Percentiles rank a stretch among this genome's conserved stretches.
Conservation (phyloP, 1,140 invertebrate species). For the Drosophila simulans region DNA sequence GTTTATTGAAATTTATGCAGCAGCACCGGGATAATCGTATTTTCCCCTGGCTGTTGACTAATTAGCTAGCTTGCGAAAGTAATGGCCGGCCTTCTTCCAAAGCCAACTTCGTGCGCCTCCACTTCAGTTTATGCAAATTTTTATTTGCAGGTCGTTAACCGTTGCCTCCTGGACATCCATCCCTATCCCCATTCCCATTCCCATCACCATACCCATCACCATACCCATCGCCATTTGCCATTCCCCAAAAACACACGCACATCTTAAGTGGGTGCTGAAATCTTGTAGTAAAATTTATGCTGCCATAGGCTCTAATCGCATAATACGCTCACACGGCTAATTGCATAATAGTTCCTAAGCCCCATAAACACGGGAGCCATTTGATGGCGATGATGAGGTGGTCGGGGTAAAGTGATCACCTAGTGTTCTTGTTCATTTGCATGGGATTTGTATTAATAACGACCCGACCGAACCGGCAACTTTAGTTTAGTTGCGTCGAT, state of each 20-base stretch:
- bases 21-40: constrained; percentile 44
- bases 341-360: constrained; percentile 74
- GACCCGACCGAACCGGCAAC: not conserved
- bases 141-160: constrained; percentile 79
- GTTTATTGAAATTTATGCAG: constrained; percentile 76
- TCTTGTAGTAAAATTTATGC: constrained; percentile 71
- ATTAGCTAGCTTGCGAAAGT: constrained; percentile 80
- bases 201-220: not conserved
- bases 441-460: constrained; percentile 70
- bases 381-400: constrained; percentile 4
- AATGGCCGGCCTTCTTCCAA: constrained; percentile 35
- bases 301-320: constrained; percentile 64
- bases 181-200: not conserved
- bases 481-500: constrained; percentile 33
- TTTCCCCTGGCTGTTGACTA: constrained; percentile 52
- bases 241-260: constrained; percentile 8
- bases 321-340: constrained; percentile 69
- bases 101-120: constrained; percentile 37
- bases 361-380: constrained; percentile 24
- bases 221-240: not conserved
- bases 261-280: constrained; percentile 72
- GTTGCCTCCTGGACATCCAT: constrained; percentile 20
- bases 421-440: constrained; percentile 57
- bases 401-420: constrained; percentile 15
- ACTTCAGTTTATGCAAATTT: constrained; percentile 74